Conservation (phyloP, 1,140 invertebrate genomes). For the Drosophila cardini region DNA sequence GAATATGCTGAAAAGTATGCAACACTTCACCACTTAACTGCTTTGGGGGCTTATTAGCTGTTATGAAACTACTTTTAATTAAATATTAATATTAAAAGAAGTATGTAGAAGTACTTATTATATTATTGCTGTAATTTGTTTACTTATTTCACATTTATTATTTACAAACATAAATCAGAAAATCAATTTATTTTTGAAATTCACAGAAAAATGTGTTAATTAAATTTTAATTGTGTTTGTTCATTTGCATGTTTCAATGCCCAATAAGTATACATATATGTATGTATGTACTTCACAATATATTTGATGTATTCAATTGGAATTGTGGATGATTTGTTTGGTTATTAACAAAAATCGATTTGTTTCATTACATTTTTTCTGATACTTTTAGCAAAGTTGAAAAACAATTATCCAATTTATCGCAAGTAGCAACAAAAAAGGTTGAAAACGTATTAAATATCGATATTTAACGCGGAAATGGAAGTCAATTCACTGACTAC, state of each 20-base stretch:
- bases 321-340: constrained; percentile 21
- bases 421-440: not conserved
- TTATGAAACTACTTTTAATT: too few species aligned
- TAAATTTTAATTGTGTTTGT: constrained; percentile 4
- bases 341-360: constrained; percentile 16
- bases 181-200: constrained; percentile 1
- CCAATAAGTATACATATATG: too few species aligned
- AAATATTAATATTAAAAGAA: too few species aligned
- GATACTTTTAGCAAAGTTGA: constrained; percentile 31
- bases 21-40: too few species aligned
- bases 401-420: constrained; percentile 34
- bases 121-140: too few species aligned
- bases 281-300: not conserved
- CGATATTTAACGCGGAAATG: not conserved
- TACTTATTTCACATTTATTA: too few species aligned
- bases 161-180: not conserved
- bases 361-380: constrained; percentile 16
- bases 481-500: not conserved
- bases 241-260: constrained; percentile 1
- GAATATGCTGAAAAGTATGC: too few species aligned
- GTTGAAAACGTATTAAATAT: not conserved
- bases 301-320: constrained; percentile 24
- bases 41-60: too few species aligned
- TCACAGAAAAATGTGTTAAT: not conserved
- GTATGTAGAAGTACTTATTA: too few species aligned